These are phyloP conservation scores for Hapalemur alaotrensis DNA, from an alignment of 2,797 vertebrate genomes.

Conservation along the genomic window DNA sequence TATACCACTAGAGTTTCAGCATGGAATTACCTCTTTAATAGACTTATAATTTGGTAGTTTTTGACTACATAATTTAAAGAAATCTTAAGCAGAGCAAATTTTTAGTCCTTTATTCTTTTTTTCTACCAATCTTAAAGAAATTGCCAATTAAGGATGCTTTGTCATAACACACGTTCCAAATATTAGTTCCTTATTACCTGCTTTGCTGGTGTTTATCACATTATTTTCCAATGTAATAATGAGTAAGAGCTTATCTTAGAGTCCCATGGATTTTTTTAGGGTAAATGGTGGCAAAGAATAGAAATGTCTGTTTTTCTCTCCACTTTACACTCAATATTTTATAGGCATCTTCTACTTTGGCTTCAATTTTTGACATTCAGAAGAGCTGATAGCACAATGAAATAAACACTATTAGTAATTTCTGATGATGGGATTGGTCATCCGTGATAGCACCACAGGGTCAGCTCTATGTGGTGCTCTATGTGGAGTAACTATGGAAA, in stretches of 20 bases:
- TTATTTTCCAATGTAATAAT: background rate
- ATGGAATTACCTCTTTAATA: slow-evolving; percentile 54
- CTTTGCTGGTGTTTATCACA: background rate
- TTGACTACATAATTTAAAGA: slow-evolving; percentile 11
- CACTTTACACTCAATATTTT: background rate
- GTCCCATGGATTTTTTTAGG: background rate
- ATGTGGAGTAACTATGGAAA: background rate
- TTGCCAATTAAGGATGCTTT: background rate
- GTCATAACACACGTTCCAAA: background rate
- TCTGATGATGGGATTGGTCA: background rate
- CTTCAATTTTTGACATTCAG: background rate
- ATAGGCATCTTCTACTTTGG: background rate
- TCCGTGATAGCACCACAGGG: background rate
- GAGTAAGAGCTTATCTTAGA: background rate
- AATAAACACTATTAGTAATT: background rate
- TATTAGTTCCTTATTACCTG: background rate
- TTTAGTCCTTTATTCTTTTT: background rate
- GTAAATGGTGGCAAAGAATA: background rate
- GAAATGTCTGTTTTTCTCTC: background rate
- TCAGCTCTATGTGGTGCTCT: background rate
- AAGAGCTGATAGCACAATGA: background rate
- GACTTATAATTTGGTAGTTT: slow-evolving; percentile 52
- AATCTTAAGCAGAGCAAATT: background rate
- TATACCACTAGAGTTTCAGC: slow-evolving; percentile 43
- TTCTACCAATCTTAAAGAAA: background rate